Evolutionary conservation across 2,888 invertebrate species (phyloP), one percentile per base, ranked within the genome.

Genomic region (Drosophila subsilvestris): DNA sequence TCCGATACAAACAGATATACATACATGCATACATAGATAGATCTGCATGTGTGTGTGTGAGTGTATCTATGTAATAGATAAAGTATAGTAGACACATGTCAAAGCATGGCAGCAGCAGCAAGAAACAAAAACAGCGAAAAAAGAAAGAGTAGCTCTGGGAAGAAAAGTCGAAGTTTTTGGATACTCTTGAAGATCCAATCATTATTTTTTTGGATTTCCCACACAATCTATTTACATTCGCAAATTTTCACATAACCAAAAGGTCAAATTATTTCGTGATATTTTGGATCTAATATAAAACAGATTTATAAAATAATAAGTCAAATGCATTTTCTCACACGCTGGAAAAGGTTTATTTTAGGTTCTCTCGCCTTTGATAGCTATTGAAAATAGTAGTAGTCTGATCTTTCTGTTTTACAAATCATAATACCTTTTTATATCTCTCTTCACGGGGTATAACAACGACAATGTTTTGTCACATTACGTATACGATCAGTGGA

Each of bases 391-490:
- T 9, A 27, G 10, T 12, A 12, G 4, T 32, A 0, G 12, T 2
- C 5, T 14, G 5, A 5, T 37, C 32, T 25, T 25, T 25, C 6
- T 25, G 5, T 14, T 3, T 29, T 29, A 3, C 12, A 32, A 32
- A 32, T 32, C 12, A 32, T 0, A 32, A 14, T 14, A 37, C n/a
- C 37, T 2, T n/a, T 7, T n/a, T n/a, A 37, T 37, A 14, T 37
- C 2, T n/a, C 14, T 37, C 2, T 37, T 14, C 5, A n/a, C 14
- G 14, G 37, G 37, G 37, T 37, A 37, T 6, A 37, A 25, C 17
- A 47, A n/a, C 69, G 32, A 59, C 68, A 65, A 79, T 69, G 71
- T 75, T 74, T 83, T 88, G 88, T 84, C 83, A 86, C 86, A 83
- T 83, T 78, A 83, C 84, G 88, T 87, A 87, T 82, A 82, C 88